These are phyloP conservation scores for Diloba caeruleocephala DNA, from an alignment of 2,888 invertebrate species.

Conservation along the genomic window DNA sequence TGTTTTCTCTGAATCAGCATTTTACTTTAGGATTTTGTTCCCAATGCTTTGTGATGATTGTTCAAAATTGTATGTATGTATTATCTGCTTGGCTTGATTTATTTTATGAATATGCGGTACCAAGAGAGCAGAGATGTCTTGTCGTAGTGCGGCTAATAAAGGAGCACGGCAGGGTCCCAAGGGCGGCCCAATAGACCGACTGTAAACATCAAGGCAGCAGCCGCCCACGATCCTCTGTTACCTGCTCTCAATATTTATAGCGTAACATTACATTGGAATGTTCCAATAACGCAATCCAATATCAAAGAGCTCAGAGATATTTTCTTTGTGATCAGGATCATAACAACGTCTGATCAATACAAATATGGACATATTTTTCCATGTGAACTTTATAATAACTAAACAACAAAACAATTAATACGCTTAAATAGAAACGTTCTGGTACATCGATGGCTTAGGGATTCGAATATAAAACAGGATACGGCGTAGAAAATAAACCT, in stretches of 20 bases:
- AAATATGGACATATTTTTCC: too few relatives aligned
- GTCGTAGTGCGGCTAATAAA: slow-evolving; percentile 42
- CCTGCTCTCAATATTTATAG: slow-evolving; percentile 61
- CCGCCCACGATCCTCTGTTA: slow-evolving; percentile 52
- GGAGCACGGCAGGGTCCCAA: slow-evolving; percentile 44
- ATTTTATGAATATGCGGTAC: neutral
- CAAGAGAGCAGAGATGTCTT: slow-evolving; percentile 1
- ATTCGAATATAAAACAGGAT: too few relatives aligned
- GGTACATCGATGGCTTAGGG: too few relatives aligned
- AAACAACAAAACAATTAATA: too few relatives aligned
- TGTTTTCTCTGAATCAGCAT: slow-evolving; percentile 55
- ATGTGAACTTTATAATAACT: too few relatives aligned
- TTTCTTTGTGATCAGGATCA: slow-evolving; percentile 51
- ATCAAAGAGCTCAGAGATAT: slow-evolving; percentile 66
- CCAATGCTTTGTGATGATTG: slow-evolving; percentile 7
- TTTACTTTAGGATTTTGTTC: slow-evolving; percentile 32
- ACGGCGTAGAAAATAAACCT: too few relatives aligned
- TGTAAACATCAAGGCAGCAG: slow-evolving; percentile 62
- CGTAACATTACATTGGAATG: slow-evolving; percentile 64
- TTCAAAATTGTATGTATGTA: slow-evolving; percentile 7
- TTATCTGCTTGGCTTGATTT: neutral
- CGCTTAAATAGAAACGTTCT: too few relatives aligned
- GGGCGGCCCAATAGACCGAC: slow-evolving; percentile 47
- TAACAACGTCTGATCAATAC: slow-evolving; percentile 16
- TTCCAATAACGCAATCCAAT: slow-evolving; percentile 68